A percentile compares a stretch with the other conserved stretches of the same genome.
Evolutionary conservation across 2,888 invertebrate genomes (phyloP).

Genomic region (Cephus nigrinus): DNA sequence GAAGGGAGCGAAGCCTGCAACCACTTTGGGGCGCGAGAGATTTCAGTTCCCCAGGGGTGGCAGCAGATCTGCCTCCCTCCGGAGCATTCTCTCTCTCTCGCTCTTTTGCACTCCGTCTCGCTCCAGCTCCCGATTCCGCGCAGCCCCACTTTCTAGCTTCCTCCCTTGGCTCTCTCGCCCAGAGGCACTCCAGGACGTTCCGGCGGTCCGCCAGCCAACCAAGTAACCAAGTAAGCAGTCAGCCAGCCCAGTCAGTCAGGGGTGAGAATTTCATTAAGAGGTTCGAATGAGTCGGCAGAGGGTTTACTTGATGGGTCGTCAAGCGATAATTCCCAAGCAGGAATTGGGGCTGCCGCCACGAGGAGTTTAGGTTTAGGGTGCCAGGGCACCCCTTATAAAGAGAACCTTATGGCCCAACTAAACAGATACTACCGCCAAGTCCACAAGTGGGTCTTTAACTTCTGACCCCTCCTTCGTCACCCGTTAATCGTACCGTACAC

Average conservation of each 20-base stretch:
- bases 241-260: conserved; percentile 60
- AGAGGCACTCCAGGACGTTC: conserved; percentile 56
- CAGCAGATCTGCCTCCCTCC: conserved; percentile 33
- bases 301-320: conserved; percentile 66
- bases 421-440: conserved; percentile 65
- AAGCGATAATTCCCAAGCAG: conserved; percentile 66
- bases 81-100: conserved; percentile 33
- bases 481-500: conserved; percentile 61
- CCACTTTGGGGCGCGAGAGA: conserved; percentile 66
- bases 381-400: conserved; percentile 60
- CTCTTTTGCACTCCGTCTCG: conserved; percentile 28
- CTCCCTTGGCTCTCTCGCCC: conserved; percentile 34
- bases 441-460: conserved; percentile 68
- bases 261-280: conserved; percentile 68
- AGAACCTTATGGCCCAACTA: conserved; percentile 66
- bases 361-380: conserved; percentile 56
- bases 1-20: conserved; percentile 59
- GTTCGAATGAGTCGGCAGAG: conserved; percentile 65
- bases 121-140: conserved; percentile 21
- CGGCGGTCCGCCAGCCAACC: conserved; percentile 49
- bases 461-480: conserved; percentile 63
- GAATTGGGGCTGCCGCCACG: conserved; percentile 44
- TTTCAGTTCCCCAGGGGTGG: conserved; percentile 61
- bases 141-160: conserved; percentile 27
- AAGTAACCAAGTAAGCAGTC: conserved; percentile 50